Conservation (phyloP, 30 jellyfish, hydroid and myxozoan genomes). For the Cassiopea xamachana region DNA sequence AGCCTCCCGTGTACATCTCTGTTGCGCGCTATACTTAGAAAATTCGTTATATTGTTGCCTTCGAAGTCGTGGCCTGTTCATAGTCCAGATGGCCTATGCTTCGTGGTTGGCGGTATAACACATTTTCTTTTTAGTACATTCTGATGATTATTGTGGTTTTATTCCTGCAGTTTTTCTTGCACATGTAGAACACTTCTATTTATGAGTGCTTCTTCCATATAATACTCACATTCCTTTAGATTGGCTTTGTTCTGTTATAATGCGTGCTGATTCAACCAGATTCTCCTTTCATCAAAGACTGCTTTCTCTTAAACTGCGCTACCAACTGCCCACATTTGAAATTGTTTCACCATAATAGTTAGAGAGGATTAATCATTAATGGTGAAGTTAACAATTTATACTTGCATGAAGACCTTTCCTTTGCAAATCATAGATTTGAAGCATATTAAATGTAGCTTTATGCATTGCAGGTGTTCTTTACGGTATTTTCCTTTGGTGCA, state of each 20-base stretch:
- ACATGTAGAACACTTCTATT: neutral
- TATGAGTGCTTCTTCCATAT: neutral
- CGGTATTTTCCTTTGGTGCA: neutral
- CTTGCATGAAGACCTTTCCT: neutral
- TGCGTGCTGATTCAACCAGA: neutral
- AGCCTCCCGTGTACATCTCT: slow-evolving; percentile 15
- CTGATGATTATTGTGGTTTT: slow-evolving; percentile 18
- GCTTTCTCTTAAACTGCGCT: neutral
- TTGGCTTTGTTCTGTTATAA: neutral
- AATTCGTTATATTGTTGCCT: slow-evolving; percentile 9
- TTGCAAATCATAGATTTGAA: neutral
- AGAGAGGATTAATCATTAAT: neutral
- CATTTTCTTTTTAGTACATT: neutral
- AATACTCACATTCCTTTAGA: neutral
- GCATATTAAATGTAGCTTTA: neutral
- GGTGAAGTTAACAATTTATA: neutral
- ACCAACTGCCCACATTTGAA: neutral
- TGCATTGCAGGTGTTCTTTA: neutral
- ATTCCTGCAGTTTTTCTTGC: slow-evolving; percentile 8
- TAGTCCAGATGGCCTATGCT: slow-evolving; percentile 18
- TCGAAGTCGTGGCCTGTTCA: neutral
- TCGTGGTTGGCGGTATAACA: slow-evolving; percentile 24
- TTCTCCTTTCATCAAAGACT: neutral
- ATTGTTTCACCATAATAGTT: neutral
- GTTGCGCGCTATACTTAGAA: neutral